These are phyloP conservation scores for Drosophila simulans DNA, from an alignment of 1,140 invertebrate genomes.

Conservation along the genomic window DNA sequence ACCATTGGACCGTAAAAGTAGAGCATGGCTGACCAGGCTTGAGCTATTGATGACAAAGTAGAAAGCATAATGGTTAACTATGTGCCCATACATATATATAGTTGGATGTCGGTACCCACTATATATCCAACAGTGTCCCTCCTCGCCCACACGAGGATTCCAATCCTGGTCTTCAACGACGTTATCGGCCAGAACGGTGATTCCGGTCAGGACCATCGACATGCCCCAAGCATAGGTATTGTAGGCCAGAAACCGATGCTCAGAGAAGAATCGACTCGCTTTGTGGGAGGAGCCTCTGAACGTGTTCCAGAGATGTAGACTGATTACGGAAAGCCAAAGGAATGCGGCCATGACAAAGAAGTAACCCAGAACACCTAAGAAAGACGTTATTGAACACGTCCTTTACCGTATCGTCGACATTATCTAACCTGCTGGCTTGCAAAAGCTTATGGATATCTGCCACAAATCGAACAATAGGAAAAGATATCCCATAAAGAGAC, in stretches of 20 bases:
- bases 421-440: slow-evolving; percentile 6
- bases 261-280: slow-evolving; percentile 54
- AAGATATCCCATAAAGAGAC: slow-evolving; percentile 87
- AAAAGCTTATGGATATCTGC: background rate
- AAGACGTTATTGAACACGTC: background rate
- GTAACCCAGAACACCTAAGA: slow-evolving; percentile 88
- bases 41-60: slow-evolving; percentile 11
- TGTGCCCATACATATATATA: too few species aligned
- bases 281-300: slow-evolving; percentile 86
- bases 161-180: slow-evolving; percentile 65
- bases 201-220: slow-evolving; percentile 84
- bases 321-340: slow-evolving; percentile 91
- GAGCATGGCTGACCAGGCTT: slow-evolving; percentile 85
- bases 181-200: slow-evolving; percentile 71
- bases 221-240: slow-evolving; percentile 90
- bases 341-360: slow-evolving; percentile 90
- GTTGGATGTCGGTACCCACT: slow-evolving; percentile 77
- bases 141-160: slow-evolving; percentile 85
- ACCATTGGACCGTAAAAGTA: slow-evolving; percentile 92
- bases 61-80: too few species aligned
- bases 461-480: slow-evolving; percentile 85
- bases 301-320: slow-evolving; percentile 90
- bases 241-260: slow-evolving; percentile 87
- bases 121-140: slow-evolving; percentile 86
- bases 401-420: background rate